phyloP scores from a whole-genome alignment of 2,797 vertebrate species.

The Semotilus atromaculatus region DNA sequence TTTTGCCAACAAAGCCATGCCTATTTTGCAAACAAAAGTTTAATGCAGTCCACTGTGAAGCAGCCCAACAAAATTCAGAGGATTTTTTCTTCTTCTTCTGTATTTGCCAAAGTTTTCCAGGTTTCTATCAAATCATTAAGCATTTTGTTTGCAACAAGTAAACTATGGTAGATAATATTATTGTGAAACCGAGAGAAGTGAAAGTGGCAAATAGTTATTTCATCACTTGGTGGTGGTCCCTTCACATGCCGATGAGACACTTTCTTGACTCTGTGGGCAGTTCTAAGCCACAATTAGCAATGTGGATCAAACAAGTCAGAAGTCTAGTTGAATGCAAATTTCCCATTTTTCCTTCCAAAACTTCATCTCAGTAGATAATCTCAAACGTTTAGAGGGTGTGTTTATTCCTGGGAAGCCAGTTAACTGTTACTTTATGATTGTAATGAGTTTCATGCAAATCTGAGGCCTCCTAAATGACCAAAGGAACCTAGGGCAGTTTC shows the following conservation, averaged over 20 bases:
- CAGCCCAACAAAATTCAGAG: no score
- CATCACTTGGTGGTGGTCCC: background rate
- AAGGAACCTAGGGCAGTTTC: background rate
- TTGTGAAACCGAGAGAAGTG: background rate
- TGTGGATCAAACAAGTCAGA: background rate
- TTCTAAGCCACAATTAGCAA: background rate
- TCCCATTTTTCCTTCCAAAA: background rate
- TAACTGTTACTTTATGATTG: slow-evolving; percentile 43
- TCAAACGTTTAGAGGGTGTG: slow-evolving; percentile 42
- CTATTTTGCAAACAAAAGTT: background rate
- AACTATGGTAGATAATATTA: background rate
- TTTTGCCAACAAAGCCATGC: no score
- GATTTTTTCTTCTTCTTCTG: no score
- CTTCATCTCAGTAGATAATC: slow-evolving; percentile 39
- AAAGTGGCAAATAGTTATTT: no score
- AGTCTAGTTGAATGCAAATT: background rate
- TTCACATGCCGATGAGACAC: background rate
- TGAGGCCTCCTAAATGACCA: background rate
- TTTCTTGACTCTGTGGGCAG: background rate
- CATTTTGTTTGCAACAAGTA: background rate
- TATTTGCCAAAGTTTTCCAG: no score
- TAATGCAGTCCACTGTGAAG: no score
- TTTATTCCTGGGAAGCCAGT: slow-evolving; percentile 50
- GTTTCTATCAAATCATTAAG: background rate
- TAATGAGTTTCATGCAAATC: slow-evolving; percentile 56